phyloP scores from a whole-genome alignment of 2,113 vertebrate species.

The Psammodynastes pulverulentus region DNA sequence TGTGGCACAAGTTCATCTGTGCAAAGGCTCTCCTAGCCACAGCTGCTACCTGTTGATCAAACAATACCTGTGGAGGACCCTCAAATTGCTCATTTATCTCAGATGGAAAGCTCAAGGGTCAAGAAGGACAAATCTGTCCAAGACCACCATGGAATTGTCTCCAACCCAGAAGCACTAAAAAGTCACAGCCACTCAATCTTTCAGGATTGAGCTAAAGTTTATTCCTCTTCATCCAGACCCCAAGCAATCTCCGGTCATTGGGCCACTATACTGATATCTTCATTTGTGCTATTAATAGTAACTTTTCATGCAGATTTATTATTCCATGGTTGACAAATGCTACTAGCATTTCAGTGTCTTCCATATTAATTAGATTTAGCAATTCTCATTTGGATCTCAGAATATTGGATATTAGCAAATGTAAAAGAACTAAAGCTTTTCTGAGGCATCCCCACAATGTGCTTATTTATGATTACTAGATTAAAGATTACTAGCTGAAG shows the following conservation, averaged over 20 bases:
- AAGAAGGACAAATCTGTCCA: neutral
- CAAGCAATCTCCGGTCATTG: neutral
- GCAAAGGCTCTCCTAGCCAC: neutral
- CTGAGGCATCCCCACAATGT: neutral
- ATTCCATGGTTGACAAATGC: neutral
- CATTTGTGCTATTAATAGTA: neutral
- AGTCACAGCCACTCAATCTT: neutral
- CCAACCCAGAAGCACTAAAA: neutral
- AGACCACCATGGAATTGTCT: neutral
- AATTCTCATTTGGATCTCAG: neutral
- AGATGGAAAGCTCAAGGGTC: neutral
- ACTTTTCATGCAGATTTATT: neutral
- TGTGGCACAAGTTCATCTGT: neutral
- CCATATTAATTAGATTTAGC: neutral
- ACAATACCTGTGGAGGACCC: neutral
- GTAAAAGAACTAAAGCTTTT: neutral
- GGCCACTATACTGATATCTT: neutral
- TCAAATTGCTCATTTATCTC: neutral
- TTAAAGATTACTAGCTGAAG: neutral
- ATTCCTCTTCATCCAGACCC: neutral
- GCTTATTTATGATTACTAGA: neutral
- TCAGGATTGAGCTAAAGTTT: neutral
- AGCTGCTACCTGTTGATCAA: neutral
- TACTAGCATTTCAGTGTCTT: neutral
- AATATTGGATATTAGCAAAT: neutral